These are phyloP conservation scores for Antrozous pallidus DNA, from an alignment of 2,797 vertebrate genomes.

Conservation along the genomic window DNA sequence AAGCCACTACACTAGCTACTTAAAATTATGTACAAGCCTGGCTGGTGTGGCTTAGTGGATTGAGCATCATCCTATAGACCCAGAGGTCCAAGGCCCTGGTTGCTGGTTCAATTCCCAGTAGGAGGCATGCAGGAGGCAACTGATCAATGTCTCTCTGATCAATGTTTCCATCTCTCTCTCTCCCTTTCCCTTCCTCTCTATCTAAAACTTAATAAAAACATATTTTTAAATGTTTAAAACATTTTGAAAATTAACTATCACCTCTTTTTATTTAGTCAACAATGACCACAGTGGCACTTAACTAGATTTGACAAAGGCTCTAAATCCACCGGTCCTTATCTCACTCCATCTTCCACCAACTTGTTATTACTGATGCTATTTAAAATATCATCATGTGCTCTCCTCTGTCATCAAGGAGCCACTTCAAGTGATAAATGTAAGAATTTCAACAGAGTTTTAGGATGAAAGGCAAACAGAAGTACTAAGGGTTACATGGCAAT, in stretches of 20 bases:
- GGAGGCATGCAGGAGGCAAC: no score
- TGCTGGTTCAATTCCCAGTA: no score
- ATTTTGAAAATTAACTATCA: not conserved
- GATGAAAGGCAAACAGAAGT: not conserved
- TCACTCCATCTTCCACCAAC: not conserved
- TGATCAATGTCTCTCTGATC: no score
- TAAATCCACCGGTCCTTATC: not conserved
- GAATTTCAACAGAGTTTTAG: not conserved
- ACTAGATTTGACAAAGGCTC: not conserved
- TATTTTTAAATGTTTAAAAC: no score
- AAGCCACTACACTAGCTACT: not conserved
- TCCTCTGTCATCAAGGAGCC: not conserved
- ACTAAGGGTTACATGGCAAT: not conserved
- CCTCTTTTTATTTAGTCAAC: conserved; percentile 4
- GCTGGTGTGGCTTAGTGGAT: no score
- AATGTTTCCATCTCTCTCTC: no score
- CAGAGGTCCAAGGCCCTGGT: no score
- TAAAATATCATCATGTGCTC: not conserved
- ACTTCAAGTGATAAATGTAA: not conserved
- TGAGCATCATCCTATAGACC: no score
- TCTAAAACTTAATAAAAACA: no score
- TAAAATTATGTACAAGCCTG: not conserved
- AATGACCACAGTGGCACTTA: not conserved
- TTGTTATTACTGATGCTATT: not conserved
- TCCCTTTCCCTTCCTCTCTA: no score